These are phyloP conservation scores for Grapholita molesta DNA, from an alignment of 1,140 invertebrate genomes.

Conservation along the genomic window DNA sequence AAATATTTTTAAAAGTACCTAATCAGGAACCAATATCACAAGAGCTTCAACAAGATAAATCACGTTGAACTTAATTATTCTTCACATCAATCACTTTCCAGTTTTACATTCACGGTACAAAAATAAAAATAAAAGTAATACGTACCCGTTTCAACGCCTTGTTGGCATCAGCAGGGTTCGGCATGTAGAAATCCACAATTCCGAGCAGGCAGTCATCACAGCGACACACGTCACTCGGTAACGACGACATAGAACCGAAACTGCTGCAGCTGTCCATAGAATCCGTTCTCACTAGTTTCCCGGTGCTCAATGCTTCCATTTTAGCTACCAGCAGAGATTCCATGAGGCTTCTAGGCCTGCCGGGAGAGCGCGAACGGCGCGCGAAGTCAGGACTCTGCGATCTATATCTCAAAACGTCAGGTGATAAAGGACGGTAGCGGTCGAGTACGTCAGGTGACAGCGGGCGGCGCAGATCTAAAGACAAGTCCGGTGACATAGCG, in stretches of 20 bases:
- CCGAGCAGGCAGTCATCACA: slow-evolving; percentile 91
- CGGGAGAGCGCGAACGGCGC: slow-evolving; percentile 68
- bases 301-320: slow-evolving; percentile 81
- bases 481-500: slow-evolving; percentile 38
- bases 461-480: slow-evolving; percentile 32
- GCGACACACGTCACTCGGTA: slow-evolving; percentile 85
- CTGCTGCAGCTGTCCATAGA: slow-evolving; percentile 89
- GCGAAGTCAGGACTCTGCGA: slow-evolving; percentile 43
- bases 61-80: no score
- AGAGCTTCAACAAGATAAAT: no score
- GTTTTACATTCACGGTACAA: neutral
- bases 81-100: no score
- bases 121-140: slow-evolving; percentile 23
- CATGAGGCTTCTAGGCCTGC: slow-evolving; percentile 84
- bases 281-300: slow-evolving; percentile 83
- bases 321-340: slow-evolving; percentile 87
- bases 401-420: slow-evolving; percentile 3
- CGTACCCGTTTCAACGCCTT: slow-evolving; percentile 83
- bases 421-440: slow-evolving; percentile 42
- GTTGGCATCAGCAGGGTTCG: slow-evolving; percentile 77
- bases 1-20: no score
- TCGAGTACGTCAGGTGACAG: slow-evolving; percentile 39
- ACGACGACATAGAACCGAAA: slow-evolving; percentile 82
- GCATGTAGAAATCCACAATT: slow-evolving; percentile 85
- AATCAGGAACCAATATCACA: no score